Evolutionary conservation across 2,797 vertebrate species (phyloP).

Genomic region (Philypnodon macrostomus): DNA sequence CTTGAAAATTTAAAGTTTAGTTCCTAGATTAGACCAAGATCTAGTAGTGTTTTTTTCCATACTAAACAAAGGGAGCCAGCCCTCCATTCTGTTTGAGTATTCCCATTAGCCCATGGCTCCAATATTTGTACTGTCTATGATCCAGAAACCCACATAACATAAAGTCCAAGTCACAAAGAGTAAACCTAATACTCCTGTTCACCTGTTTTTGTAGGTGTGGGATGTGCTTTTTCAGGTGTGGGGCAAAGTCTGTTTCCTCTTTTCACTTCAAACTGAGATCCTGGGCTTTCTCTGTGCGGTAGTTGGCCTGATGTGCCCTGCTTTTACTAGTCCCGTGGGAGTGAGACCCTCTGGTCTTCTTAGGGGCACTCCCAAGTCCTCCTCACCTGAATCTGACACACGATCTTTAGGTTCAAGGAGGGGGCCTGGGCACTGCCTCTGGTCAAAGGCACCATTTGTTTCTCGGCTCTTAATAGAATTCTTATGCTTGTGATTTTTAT

Average conservation of each 20-base stretch:
- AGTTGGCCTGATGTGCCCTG: constrained; percentile 48
- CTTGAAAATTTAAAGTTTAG: background rate
- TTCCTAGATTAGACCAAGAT: background rate
- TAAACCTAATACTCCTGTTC: constrained; percentile 50
- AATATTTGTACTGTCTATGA: constrained; percentile 10
- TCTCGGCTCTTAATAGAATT: constrained; percentile 65
- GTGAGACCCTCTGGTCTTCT: constrained; percentile 60
- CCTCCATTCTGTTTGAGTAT: constrained; percentile 5
- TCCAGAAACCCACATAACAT: constrained; percentile 11
- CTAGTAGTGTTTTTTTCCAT: background rate
- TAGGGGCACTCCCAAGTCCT: constrained; percentile 46
- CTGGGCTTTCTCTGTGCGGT: constrained; percentile 35
- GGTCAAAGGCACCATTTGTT: constrained; percentile 69
- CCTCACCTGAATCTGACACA: constrained; percentile 72
- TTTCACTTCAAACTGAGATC: constrained; percentile 47
- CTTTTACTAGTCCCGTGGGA: constrained; percentile 64
- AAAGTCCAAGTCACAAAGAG: constrained; percentile 25
- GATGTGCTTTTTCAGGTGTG: constrained; percentile 69
- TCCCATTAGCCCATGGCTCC: constrained; percentile 10
- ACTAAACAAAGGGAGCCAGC: background rate
- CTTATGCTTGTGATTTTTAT: constrained; percentile 70
- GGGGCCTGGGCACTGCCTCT: constrained; percentile 46
- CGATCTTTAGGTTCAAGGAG: constrained; percentile 57
- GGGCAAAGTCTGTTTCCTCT: constrained; percentile 37
- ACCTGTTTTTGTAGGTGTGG: constrained; percentile 68